Evolutionary conservation across 2,797 vertebrate genomes (phyloP).

Genomic region (Gobionotothen gibberifrons): DNA sequence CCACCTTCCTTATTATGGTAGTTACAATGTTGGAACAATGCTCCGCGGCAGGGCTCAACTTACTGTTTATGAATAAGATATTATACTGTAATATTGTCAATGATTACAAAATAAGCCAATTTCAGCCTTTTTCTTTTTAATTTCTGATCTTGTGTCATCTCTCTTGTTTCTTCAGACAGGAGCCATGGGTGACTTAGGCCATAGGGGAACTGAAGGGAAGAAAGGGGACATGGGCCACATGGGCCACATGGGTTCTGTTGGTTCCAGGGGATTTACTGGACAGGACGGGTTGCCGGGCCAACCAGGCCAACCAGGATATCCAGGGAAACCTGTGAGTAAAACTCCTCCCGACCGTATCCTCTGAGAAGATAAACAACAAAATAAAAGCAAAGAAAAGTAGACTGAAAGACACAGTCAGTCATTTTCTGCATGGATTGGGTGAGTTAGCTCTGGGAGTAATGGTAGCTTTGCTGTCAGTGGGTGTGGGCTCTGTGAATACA

Average conservation of each 20-base stretch:
- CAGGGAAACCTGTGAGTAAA: conserved; percentile 86
- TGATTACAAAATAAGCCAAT: not conserved
- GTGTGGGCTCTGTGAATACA: conserved; percentile 25
- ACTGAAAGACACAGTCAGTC: conserved; percentile 1
- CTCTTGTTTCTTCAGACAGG: conserved; percentile 77
- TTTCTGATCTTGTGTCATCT: not conserved
- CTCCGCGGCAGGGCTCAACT: not conserved
- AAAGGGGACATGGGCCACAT: conserved; percentile 79
- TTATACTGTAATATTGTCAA: not conserved
- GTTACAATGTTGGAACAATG: not conserved
- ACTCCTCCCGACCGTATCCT: not conserved
- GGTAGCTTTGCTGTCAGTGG: conserved; percentile 17
- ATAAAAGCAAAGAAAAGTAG: not conserved
- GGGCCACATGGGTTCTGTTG: conserved; percentile 74
- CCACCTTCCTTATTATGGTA: not conserved
- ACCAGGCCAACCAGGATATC: conserved; percentile 85
- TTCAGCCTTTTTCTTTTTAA: not conserved
- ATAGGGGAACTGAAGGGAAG: conserved; percentile 79
- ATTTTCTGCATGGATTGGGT: conserved; percentile 15
- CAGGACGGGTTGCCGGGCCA: conserved; percentile 83
- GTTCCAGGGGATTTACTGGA: conserved; percentile 82
- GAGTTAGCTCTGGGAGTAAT: conserved; percentile 13
- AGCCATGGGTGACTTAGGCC: conserved; percentile 75
- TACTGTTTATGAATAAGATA: not conserved
- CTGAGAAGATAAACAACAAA: not conserved